Evolutionary conservation across 1,140 invertebrate genomes (phyloP), one percentile per base, ranked within the genome.

Genomic region (Gryon sp.): DNA sequence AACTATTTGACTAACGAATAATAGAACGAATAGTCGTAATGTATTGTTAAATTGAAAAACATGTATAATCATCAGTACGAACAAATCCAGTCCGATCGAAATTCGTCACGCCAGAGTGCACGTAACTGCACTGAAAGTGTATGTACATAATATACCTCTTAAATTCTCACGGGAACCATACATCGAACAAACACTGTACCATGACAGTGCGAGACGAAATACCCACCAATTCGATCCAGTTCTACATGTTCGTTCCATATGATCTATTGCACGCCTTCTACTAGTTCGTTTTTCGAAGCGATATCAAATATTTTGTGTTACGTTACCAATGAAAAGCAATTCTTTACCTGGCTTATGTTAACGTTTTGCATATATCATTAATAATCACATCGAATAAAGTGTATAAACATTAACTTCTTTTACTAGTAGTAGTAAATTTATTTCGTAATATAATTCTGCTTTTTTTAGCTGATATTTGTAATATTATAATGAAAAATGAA

Each of bases 131-230:
- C 43, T 60, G 52, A 66, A 66, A 66, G 60, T 74, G 40, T 59
- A 40, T 53, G 45, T 66, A 74, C 60, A 66, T 65, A 74, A 65
- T 66, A 66, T 52, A 60, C 60, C 70, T 59, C 60, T 74, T 60
- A 74, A 74, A 74, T 59, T 74, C 70, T 66, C 70, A 60, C 34
- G 70, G 52, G 70, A 66, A 45, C 59, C 69, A 73, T 73, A 45
- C 52, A 62, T 74, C 60, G 34, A 34, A 38, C 60, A 74, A 65
- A 74, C 53, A 63, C 32, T 26, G 20, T 48, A 57, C 68, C 45
- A 52, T 74, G 70, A 74, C 53, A 74, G 34, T 66, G 69, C 50
- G 70, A 74, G 53, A 74, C 60, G 60, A 53, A 74, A 74, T 59
- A 15, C 15, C 28, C 45, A 41, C 19, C 60, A 60, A 74, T 74